Conservation (phyloP, 2,888 invertebrate genomes). For the Orchesella flavescens region DNA sequence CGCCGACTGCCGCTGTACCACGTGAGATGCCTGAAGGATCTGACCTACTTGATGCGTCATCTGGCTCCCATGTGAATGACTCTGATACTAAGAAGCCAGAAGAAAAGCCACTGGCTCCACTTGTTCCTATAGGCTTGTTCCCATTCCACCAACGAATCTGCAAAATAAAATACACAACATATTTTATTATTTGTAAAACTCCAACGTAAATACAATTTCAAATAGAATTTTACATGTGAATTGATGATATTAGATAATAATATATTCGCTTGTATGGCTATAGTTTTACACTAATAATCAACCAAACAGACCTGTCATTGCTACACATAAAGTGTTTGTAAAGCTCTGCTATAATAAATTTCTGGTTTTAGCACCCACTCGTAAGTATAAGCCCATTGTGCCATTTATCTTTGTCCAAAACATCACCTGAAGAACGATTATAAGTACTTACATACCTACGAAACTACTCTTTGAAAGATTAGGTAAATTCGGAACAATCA, state of each 20-base stretch:
- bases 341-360: no score
- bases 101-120: slow-evolving; percentile 61
- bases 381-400: no score
- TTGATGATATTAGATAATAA: neutral
- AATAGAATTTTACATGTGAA: neutral
- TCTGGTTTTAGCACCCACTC: no score
- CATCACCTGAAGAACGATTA: no score
- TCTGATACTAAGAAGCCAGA: slow-evolving; percentile 64
- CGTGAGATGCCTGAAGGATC: slow-evolving; percentile 4
- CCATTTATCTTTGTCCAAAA: no score
- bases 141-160: slow-evolving; percentile 70
- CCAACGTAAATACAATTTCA: neutral
- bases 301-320: no score
- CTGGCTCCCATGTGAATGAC: slow-evolving; percentile 59
- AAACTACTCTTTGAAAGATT: no score
- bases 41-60: slow-evolving; percentile 33
- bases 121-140: slow-evolving; percentile 66
- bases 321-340: no score
- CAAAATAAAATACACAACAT: slow-evolving; percentile 30
- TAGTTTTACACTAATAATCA: no score
- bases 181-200: neutral
- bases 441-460: no score
- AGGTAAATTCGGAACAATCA: no score
- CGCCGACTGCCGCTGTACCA: neutral
- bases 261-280: neutral